phyloP scores from a whole-genome alignment of 1,140 invertebrate genomes.

The Pseudoatta argentina region DNA sequence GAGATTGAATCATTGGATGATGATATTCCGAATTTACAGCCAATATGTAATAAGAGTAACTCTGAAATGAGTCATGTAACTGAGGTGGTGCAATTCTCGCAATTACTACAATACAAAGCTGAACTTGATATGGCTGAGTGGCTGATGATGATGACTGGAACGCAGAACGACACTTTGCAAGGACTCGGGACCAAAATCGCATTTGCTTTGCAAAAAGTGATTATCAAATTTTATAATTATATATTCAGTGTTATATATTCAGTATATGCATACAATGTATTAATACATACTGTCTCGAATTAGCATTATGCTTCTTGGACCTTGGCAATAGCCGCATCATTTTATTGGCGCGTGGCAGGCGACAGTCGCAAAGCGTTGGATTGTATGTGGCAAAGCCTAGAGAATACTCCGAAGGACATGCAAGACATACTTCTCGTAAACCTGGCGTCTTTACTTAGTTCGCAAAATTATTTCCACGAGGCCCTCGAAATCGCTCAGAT shows the following conservation, averaged over 20 bases:
- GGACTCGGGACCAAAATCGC: constrained; percentile 49
- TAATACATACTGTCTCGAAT: not conserved
- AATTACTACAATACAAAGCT: constrained; percentile 14
- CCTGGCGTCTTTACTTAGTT: constrained; percentile 43
- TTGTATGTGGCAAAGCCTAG: constrained; percentile 42
- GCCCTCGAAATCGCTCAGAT: constrained; percentile 34
- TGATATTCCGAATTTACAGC: constrained; percentile 25
- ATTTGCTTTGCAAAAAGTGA: constrained; percentile 38
- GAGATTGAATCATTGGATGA: constrained; percentile 18
- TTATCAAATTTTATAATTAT: not conserved
- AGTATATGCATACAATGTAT: not conserved
- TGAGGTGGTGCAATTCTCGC: constrained; percentile 25
- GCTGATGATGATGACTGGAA: constrained; percentile 49
- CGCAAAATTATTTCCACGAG: constrained; percentile 43
- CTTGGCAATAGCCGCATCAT: constrained; percentile 40
- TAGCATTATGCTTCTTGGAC: constrained; percentile 47
- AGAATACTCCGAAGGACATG: constrained; percentile 37
- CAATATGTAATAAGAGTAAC: constrained; percentile 24
- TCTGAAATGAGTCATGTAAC: constrained; percentile 28
- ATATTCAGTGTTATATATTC: not conserved
- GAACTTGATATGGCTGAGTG: constrained; percentile 40
- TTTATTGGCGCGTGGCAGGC: constrained; percentile 44
- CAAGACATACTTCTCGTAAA: constrained; percentile 49
- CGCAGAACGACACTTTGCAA: constrained; percentile 21
- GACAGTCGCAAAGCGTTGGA: constrained; percentile 39